Evolutionary conservation across 2,888 invertebrate species (phyloP).

Genomic region (Apodemia duryi): DNA sequence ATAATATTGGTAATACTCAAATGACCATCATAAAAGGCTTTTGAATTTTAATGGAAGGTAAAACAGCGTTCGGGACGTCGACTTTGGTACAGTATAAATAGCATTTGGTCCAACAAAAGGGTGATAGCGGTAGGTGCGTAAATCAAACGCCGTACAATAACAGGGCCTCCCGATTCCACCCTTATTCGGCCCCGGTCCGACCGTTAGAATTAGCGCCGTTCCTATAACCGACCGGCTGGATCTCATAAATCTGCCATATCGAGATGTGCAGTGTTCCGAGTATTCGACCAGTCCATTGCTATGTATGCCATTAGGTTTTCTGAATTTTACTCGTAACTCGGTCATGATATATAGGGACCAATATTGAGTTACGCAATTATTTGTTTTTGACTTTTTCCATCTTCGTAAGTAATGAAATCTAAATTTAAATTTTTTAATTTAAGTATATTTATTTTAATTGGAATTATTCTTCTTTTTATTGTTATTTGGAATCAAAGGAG

Average conservation of each 20-base stretch:
- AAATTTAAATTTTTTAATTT: too few species aligned
- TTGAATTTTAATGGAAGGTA: constrained; percentile 18
- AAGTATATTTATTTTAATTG: too few species aligned
- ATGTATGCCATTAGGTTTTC: constrained; percentile 68
- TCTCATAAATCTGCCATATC: constrained; percentile 73
- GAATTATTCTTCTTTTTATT: too few species aligned
- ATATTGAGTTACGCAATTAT: not conserved
- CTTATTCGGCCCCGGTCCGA: constrained; percentile 41
- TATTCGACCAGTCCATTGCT: constrained; percentile 45
- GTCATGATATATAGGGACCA: not conserved
- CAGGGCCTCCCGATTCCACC: constrained; percentile 50
- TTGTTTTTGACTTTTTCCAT: not conserved
- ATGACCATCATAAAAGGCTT: constrained; percentile 21
- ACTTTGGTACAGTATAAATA: constrained; percentile 68
- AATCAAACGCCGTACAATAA: constrained; percentile 78
- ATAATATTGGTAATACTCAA: constrained; percentile 19
- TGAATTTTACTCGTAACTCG: constrained; percentile 12
- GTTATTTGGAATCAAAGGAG: too few species aligned
- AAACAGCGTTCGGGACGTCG: constrained; percentile 40
- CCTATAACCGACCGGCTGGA: constrained; percentile 56
- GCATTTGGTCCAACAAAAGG: constrained; percentile 75
- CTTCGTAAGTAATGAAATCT: not conserved
- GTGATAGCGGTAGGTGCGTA: constrained; percentile 77
- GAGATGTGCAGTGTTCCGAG: constrained; percentile 55
- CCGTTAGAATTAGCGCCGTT: constrained; percentile 45